Evolutionary conservation across 53 echinoderm and acorn worm species (phyloP).

Genomic region (Hippasteria phrygiana): DNA sequence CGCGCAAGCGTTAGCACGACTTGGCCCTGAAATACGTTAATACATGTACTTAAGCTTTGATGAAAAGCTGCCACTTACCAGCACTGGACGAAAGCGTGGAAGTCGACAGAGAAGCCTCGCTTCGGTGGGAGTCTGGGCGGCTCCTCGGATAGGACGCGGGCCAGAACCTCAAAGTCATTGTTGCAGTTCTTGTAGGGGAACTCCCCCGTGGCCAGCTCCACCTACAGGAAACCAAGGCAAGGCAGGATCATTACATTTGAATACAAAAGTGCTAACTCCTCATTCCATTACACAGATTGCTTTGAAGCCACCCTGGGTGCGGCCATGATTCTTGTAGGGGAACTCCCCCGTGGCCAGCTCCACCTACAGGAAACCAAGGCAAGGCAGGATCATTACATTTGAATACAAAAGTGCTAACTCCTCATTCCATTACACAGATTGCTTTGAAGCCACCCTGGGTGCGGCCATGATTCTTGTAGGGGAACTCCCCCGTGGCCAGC

Average conservation of each 20-base stretch:
- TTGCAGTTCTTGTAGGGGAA: conserved; percentile 99
- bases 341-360: conserved; percentile 98
- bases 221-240: conserved; percentile 59
- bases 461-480: conserved; percentile 99
- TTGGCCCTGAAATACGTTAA: too few species aligned
- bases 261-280: too few species aligned
- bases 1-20: too few species aligned
- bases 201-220: conserved; percentile 97
- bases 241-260: not conserved
- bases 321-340: conserved; percentile 99
- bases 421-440: too few species aligned
- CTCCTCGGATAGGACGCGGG: conserved; percentile 92
- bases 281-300: too few species aligned
- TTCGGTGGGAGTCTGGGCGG: conserved; percentile 94
- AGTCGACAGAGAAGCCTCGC: conserved; percentile 94
- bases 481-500: conserved; percentile 97
- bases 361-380: conserved; percentile 69
- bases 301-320: too few species aligned
- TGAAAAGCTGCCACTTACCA: conserved; percentile 78
- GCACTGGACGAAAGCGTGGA: conserved; percentile 95
- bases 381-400: not conserved
- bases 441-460: too few species aligned
- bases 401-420: too few species aligned
- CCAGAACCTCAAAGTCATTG: conserved; percentile 99
- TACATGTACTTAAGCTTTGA: not conserved